phyloP scores from a whole-genome alignment of 2,888 invertebrate species.

The Galerucella calmariensis region DNA sequence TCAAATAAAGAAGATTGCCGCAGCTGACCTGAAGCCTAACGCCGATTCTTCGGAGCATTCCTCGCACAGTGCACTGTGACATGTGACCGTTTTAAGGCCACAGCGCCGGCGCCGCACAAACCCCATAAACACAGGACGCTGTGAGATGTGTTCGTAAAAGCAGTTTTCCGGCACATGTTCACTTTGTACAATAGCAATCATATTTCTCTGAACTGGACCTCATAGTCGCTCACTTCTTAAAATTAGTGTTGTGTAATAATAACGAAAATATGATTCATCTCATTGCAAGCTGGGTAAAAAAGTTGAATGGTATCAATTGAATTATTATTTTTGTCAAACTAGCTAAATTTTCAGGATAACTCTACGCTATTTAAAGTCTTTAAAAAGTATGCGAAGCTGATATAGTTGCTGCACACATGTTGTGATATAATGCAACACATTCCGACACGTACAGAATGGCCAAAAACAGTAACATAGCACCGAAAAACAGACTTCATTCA shows the following conservation, averaged over 20 bases:
- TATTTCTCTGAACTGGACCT: constrained; percentile 54
- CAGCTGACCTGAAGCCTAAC: constrained; percentile 47
- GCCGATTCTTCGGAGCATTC: constrained; percentile 59
- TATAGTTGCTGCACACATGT: background rate
- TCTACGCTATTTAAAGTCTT: background rate
- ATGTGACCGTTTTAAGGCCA: constrained; percentile 43
- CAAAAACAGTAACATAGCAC: too few species aligned
- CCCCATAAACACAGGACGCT: constrained; percentile 43
- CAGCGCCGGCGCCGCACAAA: constrained; percentile 42
- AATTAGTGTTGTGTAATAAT: constrained; percentile 63
- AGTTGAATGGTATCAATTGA: constrained; percentile 38
- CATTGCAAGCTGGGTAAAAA: constrained; percentile 50
- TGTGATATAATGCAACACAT: background rate
- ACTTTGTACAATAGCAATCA: constrained; percentile 55
- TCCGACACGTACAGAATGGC: background rate
- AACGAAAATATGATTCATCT: constrained; percentile 60
- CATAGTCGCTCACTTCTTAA: constrained; percentile 60
- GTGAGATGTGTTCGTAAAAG: constrained; percentile 46
- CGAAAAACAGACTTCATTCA: too few species aligned
- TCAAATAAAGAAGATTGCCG: constrained; percentile 40
- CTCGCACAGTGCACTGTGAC: constrained; percentile 55
- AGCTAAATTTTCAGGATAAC: constrained; percentile 35
- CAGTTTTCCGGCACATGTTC: constrained; percentile 46
- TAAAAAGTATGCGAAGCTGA: background rate
- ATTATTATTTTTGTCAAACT: constrained; percentile 30